Conservation (phyloP, 2,888 invertebrate species). For the Tiphia femorata region DNA sequence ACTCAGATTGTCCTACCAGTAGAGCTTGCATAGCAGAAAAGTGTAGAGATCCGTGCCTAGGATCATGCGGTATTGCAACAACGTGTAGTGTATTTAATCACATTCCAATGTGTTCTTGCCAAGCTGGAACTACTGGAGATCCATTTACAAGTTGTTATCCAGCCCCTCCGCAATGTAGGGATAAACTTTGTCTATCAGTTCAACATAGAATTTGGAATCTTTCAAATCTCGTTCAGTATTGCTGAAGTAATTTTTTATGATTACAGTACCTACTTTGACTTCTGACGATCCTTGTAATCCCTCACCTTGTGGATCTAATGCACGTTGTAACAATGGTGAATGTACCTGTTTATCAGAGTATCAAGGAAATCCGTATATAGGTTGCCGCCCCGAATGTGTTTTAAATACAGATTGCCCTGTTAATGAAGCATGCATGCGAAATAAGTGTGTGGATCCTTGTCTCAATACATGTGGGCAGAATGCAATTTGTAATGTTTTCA, state of each 20-base stretch:
- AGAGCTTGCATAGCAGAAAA: conserved; percentile 84
- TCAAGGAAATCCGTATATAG: conserved; percentile 69
- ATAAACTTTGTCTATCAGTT: not conserved
- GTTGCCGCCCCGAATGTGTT: conserved; percentile 71
- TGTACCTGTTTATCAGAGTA: conserved; percentile 70
- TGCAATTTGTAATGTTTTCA: conserved; percentile 68
- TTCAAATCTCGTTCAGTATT: not conserved
- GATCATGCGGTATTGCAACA: conserved; percentile 80
- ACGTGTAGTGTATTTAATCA: conserved; percentile 85
- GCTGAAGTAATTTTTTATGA: not conserved
- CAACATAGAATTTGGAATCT: not conserved
- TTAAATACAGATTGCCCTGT: conserved; percentile 70
- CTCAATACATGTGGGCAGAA: conserved; percentile 82
- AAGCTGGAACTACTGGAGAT: conserved; percentile 84
- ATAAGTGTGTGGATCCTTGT: conserved; percentile 86
- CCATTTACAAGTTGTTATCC: conserved; percentile 80
- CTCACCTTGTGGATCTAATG: conserved; percentile 77
- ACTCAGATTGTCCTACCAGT: conserved; percentile 77
- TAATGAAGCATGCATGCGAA: conserved; percentile 75
- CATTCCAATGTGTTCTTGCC: conserved; percentile 84
- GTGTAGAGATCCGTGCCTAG: conserved; percentile 81
- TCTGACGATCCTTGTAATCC: conserved; percentile 78
- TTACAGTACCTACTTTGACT: conserved; percentile 27
- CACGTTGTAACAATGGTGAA: conserved; percentile 74
- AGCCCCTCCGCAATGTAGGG: conserved; percentile 31